phyloP scores from a whole-genome alignment of 2,888 invertebrate genomes.

The Watsonalla binaria region DNA sequence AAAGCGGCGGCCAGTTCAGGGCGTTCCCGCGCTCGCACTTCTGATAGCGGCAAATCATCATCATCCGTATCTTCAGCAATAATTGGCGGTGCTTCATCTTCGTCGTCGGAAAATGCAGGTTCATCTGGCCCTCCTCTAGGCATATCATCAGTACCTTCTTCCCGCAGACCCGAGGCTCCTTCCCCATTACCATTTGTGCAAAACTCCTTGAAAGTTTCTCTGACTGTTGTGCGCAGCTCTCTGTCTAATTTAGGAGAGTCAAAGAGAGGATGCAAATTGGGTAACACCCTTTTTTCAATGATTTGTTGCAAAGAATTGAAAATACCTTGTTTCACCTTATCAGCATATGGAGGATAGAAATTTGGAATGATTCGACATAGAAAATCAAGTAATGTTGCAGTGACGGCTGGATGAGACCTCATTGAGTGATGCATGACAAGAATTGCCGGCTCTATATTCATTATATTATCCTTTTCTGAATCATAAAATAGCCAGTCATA shows the following conservation, averaged over 20 bases:
- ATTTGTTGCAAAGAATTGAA: conserved; percentile 91
- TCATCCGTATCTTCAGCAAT: conserved; percentile 82
- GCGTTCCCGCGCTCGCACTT: conserved; percentile 84
- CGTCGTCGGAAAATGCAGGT: conserved; percentile 91
- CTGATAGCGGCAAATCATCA: conserved; percentile 88
- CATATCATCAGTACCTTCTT: conserved; percentile 64
- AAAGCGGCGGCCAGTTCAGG: conserved; percentile 73
- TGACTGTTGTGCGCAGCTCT: conserved; percentile 89
- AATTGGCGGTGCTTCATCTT: conserved; percentile 81
- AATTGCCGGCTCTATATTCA: conserved; percentile 97
- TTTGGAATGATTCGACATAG: conserved; percentile 93
- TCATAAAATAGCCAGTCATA: conserved; percentile 97
- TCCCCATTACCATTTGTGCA: conserved; percentile 80
- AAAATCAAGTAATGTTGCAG: conserved; percentile 93
- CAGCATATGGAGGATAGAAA: conserved; percentile 88
- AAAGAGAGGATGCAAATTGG: conserved; percentile 90
- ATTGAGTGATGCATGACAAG: conserved; percentile 96
- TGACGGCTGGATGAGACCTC: conserved; percentile 93
- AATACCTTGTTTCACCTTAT: conserved; percentile 89
- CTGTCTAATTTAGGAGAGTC: conserved; percentile 92
- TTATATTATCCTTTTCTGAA: conserved; percentile 93
- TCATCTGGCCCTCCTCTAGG: conserved; percentile 79
- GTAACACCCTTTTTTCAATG: conserved; percentile 93
- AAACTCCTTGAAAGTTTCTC: conserved; percentile 95
- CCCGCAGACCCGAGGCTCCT: conserved; percentile 68